These are phyloP conservation scores for Fulica atra DNA, from an alignment of 2,113 vertebrate species.

Conservation along the genomic window DNA sequence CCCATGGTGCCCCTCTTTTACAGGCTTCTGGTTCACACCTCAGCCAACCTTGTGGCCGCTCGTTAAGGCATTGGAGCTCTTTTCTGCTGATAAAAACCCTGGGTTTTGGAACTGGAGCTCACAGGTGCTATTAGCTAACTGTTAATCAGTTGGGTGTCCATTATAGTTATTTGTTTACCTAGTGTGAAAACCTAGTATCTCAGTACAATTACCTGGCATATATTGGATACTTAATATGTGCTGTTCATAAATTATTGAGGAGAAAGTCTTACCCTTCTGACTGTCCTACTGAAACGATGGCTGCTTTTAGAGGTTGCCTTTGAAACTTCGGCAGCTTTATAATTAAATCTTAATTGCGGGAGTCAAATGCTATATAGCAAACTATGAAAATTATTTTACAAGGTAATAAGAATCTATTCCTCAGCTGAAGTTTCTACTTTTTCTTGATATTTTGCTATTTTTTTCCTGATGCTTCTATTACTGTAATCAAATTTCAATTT, in stretches of 20 bases:
- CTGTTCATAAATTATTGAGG: conserved; percentile 34
- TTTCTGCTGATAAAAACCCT: neutral
- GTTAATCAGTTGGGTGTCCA: conserved; percentile 37
- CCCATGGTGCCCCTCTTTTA: neutral
- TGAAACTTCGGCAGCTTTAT: neutral
- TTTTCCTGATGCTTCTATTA: neutral
- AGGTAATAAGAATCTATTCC: neutral
- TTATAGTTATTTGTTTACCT: conserved; percentile 56
- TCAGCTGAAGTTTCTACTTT: neutral
- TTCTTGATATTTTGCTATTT: neutral
- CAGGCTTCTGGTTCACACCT: neutral
- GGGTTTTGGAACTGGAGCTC: neutral
- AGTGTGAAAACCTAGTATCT: conserved; percentile 64
- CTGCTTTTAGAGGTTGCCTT: neutral
- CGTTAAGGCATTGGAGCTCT: neutral
- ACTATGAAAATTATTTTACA: neutral
- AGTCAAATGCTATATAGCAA: neutral
- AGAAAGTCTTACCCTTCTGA: conserved; percentile 6
- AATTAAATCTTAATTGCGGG: neutral
- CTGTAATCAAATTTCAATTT: neutral
- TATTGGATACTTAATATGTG: conserved; percentile 33
- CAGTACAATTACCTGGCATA: neutral
- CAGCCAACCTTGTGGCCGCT: neutral
- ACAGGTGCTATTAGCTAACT: neutral
- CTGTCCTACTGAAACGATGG: neutral